Base-by-base conservation (phyloP, 2,888 invertebrate species). In the Ornithoptera alexandrae region DNA sequence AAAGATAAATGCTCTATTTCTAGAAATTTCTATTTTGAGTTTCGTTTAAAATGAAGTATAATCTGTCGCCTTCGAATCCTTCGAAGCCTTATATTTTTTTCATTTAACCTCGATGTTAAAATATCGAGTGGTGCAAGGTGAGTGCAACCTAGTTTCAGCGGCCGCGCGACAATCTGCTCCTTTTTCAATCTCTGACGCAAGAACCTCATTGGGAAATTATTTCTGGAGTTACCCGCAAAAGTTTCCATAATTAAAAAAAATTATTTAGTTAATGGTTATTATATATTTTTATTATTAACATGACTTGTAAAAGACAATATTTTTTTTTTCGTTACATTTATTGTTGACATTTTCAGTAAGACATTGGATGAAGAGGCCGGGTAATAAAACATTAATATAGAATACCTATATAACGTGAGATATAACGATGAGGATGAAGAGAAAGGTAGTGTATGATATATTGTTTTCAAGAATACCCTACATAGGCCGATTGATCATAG, bases 141-240 rank as follows among this genome's bases (percentile, higher is more conserved):
- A 57, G 65, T 61, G 62, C 22, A 69, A 69, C 62, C 69, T 69
- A 69, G 69, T 62, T 69, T 58, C 36, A 69, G 22, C 42, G n/a
- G 46, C 42, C 24, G 18, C 30, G 39, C 39, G 50, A 36, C 59
- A 59, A 39, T 61, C 59, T 56, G 30, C 24, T 22, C 57, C 20
- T 36, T 22, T 65, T 65, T 65, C 57, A 24, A 65, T 65, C 65
- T 24, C 22, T 65, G 65, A 65, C 58, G 65, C 46, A 46, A 22
- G 20, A 46, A 46, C 65, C 42, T 59, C 57, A 65, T 42, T 46
- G 42, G 30, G 12, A 18, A 10, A 53, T n/a, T 53, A 53, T 53
- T 53, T n/a, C 6, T 53, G 2, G 0, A 53, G 18, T 53, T n/a
- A 18, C 1, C 18, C n/a, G 53, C 50, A 18, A 15, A 18, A 6